phyloP scores from a whole-genome alignment of 2,113 vertebrate genomes.

The Strigops habroptila region DNA sequence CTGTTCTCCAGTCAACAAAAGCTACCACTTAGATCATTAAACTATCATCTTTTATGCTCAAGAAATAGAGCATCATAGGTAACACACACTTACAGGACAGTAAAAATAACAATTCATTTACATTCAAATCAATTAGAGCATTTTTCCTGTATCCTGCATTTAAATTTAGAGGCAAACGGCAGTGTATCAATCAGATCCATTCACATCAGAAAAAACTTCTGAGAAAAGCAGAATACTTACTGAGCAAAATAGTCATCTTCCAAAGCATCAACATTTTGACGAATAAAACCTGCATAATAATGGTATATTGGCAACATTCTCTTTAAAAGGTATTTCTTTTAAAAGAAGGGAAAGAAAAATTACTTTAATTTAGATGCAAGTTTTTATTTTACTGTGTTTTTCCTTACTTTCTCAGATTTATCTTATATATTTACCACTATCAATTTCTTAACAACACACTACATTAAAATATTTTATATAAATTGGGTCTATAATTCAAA shows the following conservation, averaged over 20 bases:
- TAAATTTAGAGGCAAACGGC: background rate
- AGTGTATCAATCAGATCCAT: background rate
- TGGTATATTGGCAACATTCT: slow-evolving; percentile 74
- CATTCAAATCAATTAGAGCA: background rate
- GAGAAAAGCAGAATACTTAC: slow-evolving; percentile 66
- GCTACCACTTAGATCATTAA: background rate
- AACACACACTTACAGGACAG: background rate
- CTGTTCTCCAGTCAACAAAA: background rate
- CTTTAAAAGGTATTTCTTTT: slow-evolving; percentile 79
- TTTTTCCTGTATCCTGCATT: background rate
- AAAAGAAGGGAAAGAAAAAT: slow-evolving; percentile 56
- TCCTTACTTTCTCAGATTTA: background rate
- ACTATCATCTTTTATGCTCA: background rate
- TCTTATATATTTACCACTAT: background rate
- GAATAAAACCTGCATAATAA: slow-evolving; percentile 70
- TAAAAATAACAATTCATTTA: background rate
- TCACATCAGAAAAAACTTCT: background rate
- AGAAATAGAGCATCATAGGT: background rate
- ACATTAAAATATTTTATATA: background rate
- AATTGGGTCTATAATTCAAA: background rate
- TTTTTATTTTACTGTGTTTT: background rate
- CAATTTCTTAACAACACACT: background rate
- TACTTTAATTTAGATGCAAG: slow-evolving; percentile 9
- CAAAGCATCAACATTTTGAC: slow-evolving; percentile 52
- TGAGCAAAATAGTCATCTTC: slow-evolving; percentile 61